These are phyloP conservation scores for Periphyllus acericola DNA, from an alignment of 2,888 invertebrate species.

Conservation along the genomic window DNA sequence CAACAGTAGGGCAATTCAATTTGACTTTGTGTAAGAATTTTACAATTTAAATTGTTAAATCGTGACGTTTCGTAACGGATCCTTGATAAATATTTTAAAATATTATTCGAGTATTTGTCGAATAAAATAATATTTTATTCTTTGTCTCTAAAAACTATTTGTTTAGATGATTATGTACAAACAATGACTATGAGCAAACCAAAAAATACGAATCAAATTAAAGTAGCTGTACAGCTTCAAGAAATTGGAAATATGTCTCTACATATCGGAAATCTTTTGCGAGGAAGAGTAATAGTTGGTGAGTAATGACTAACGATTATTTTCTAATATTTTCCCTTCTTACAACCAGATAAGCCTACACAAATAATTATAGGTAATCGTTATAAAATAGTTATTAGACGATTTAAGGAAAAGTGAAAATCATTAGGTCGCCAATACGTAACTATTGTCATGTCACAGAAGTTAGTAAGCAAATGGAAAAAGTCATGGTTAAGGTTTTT, in stretches of 20 bases:
- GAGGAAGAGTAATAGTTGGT: constrained; percentile 76
- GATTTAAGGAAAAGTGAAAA: too few species aligned
- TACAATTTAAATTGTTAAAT: constrained; percentile 56
- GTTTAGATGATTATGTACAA: constrained; percentile 67
- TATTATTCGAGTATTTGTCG: not conserved
- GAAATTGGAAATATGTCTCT: constrained; percentile 81
- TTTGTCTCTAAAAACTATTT: not conserved
- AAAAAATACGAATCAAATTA: constrained; percentile 68
- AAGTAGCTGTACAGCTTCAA: constrained; percentile 78
- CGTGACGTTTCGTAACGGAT: constrained; percentile 6
- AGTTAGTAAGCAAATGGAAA: too few species aligned
- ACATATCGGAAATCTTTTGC: constrained; percentile 79
- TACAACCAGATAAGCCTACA: too few species aligned
- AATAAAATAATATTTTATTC: not conserved
- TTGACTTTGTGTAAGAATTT: constrained; percentile 73
- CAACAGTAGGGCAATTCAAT: constrained; percentile 79
- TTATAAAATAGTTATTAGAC: too few species aligned
- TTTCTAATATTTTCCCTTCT: too few species aligned
- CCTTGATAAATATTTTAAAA: constrained; percentile 28
- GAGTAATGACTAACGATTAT: constrained; percentile 63
- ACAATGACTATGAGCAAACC: constrained; percentile 69
- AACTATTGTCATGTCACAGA: too few species aligned
- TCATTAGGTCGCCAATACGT: too few species aligned
- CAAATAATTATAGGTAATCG: too few species aligned
- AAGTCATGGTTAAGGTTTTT: too few species aligned